A percentile compares a stretch with the other conserved stretches of the same genome.
These are phyloP conservation scores for Mythimna pallens DNA, from an alignment of 2,888 invertebrate genomes.

Conservation along the genomic window DNA sequence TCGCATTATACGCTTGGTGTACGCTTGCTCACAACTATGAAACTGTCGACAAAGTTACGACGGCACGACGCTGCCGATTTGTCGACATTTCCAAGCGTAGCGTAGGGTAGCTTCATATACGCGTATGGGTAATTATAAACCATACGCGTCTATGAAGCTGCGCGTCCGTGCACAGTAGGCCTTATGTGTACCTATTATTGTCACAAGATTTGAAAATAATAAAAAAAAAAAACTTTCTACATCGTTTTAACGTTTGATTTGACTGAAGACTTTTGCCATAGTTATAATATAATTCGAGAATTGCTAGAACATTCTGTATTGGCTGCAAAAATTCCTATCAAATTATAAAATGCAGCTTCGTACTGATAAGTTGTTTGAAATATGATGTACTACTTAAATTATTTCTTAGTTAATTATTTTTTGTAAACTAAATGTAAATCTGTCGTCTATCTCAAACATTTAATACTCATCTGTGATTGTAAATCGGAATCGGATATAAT, in stretches of 20 bases:
- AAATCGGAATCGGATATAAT: slow-evolving; percentile 51
- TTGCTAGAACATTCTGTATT: neutral
- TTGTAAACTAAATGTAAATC: slow-evolving; percentile 13
- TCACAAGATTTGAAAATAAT: slow-evolving; percentile 12
- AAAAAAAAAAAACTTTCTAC: neutral
- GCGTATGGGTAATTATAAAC: no score
- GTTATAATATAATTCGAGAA: neutral
- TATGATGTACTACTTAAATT: neutral
- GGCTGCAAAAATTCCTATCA: neutral
- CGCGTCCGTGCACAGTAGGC: no score
- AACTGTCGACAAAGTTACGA: no score
- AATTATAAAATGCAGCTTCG: neutral
- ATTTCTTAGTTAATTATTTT: slow-evolving; percentile 2
- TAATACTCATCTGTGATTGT: slow-evolving; percentile 75
- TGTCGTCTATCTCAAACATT: slow-evolving; percentile 35
- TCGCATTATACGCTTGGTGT: no score
- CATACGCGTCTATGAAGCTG: no score
- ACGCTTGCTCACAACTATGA: no score
- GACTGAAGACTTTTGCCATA: neutral
- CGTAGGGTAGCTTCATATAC: no score
- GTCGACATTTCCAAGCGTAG: no score
- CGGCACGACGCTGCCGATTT: no score
- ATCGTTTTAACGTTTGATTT: neutral
- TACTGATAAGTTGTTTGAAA: neutral
- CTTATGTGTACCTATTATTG: slow-evolving; percentile 40